Percentiles rank a stretch among this genome's conserved stretches.
These are phyloP conservation scores for Scaptomyza parva DNA, from an alignment of 2,888 invertebrate species.

Conservation along the genomic window DNA sequence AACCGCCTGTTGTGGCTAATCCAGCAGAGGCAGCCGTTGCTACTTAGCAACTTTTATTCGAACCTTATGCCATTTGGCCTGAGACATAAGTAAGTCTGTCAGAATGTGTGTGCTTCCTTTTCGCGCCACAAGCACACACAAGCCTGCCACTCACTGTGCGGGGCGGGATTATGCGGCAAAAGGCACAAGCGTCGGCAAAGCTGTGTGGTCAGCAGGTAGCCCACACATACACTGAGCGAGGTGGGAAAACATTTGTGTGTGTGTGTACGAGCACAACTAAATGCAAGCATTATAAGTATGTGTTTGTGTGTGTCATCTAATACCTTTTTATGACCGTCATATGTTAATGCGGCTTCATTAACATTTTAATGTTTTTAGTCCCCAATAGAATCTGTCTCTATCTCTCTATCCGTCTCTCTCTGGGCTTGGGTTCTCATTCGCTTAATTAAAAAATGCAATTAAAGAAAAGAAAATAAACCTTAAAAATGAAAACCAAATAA, in stretches of 20 bases:
- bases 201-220: constrained; percentile 70
- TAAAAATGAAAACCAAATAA: constrained; percentile 50
- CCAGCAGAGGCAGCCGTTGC: constrained; percentile 17
- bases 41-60: constrained; percentile 68
- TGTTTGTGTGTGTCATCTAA: constrained; percentile 57
- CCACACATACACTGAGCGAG: too few relatives aligned
- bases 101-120: constrained; percentile 60
- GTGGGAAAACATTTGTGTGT: constrained; percentile 13
- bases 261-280: constrained; percentile 50
- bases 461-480: constrained; percentile 56
- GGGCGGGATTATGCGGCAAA: constrained; percentile 72
- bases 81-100: constrained; percentile 72
- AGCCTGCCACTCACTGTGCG: constrained; percentile 7
- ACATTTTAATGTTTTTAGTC: constrained; percentile 75
- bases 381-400: constrained; percentile 39
- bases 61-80: constrained; percentile 75
- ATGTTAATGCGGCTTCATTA: constrained; percentile 80
- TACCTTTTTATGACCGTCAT: constrained; percentile 80
- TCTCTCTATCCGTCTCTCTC: not conserved
- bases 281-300: constrained; percentile 43
- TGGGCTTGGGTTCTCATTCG: constrained; percentile 11
- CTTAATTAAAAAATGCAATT: constrained; percentile 80
- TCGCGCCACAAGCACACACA: not conserved
- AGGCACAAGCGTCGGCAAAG: constrained; percentile 50
- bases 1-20: constrained; percentile 21